Base-by-base conservation (phyloP, 2,113 vertebrate species). In the Sinocyclocheilus anophthalmus region DNA sequence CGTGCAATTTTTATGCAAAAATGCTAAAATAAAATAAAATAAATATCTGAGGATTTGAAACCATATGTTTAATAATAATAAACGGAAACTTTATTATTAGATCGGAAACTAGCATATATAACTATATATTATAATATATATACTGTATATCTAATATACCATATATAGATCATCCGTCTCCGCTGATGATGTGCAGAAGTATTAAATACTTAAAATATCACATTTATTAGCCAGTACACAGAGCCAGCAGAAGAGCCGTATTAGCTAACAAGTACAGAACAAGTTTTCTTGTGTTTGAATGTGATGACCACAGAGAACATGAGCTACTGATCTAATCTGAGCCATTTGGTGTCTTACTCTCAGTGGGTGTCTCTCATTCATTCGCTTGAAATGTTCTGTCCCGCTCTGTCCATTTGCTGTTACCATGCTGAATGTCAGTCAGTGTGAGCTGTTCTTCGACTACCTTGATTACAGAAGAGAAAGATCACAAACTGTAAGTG, bases 301-400 rank as follows among this genome's bases (percentile, higher is more conserved):
- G 30, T 84, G 20, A 73, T 73, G 48, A 82, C n/a, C 18, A 37
- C 9, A 37, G 26, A 20, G 14, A 33, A 24, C 45, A 53, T n/a
- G 26, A 72, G 81, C 65, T 70, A 30, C 42, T 72, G 63, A 67
- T 73, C 10, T 59, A 59, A 84, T 48, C 82, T 75, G 26, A 57
- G 22, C 82, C 82, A 84, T 84, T 84, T 84, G 81, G 30, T 83
- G 67, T 73, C 33, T 73, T 84, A 9, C 50, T 84, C 81, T 57
- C 50, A 57, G 69, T 73, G 33, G 67, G 50, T 37, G 69, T 84
- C 22, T 73, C 69, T 55, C 30, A 75, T 57, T 73, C 33, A 59
- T 16, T 39, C 4, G 13, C 22, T 83, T 57, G 73, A 42, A 73
- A 84, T 57, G 30, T 84, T 42, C 39, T 48, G 10, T 24, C 65